Conservation (phyloP, 2,888 invertebrate genomes). For the Idaea dimidiata region DNA sequence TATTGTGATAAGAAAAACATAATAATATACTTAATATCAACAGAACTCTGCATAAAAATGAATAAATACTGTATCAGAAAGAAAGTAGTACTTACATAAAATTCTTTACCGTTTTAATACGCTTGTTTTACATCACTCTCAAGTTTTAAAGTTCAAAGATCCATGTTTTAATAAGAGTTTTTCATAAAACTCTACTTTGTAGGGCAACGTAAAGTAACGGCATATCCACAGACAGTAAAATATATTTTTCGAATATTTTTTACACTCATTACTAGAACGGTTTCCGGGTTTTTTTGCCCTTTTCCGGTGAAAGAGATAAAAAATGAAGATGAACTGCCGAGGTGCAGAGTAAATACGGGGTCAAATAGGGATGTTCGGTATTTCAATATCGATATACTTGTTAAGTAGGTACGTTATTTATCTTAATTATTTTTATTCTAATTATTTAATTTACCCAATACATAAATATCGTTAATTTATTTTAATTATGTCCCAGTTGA, state of each 20-base stretch:
- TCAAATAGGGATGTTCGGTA: slow-evolving; percentile 47
- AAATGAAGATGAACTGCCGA: slow-evolving; percentile 80
- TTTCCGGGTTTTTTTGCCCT: slow-evolving; percentile 72
- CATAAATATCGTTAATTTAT: too few species aligned
- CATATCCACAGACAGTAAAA: slow-evolving; percentile 48
- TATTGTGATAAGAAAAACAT: too few species aligned
- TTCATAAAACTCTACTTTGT: slow-evolving; percentile 29
- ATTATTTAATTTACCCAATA: too few species aligned
- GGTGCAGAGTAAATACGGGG: slow-evolving; percentile 78
- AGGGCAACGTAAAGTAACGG: slow-evolving; percentile 47
- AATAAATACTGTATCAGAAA: too few species aligned
- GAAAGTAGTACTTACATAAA: too few species aligned
- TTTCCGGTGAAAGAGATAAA: slow-evolving; percentile 77
- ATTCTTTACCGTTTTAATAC: too few species aligned
- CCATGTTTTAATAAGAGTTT: neutral
- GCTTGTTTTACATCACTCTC: too few species aligned
- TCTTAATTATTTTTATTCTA: too few species aligned
- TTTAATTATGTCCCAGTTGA: too few species aligned
- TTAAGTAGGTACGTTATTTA: too few species aligned
- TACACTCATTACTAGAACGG: slow-evolving; percentile 77
- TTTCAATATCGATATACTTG: neutral
- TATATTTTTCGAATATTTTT: slow-evolving; percentile 67
- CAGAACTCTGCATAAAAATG: too few species aligned
- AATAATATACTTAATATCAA: too few species aligned
- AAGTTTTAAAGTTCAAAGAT: neutral